Percentiles rank a stretch among this genome's conserved stretches.
Evolutionary conservation across 2,888 invertebrate species (phyloP).

Genomic region (Falcaria lacertinaria): DNA sequence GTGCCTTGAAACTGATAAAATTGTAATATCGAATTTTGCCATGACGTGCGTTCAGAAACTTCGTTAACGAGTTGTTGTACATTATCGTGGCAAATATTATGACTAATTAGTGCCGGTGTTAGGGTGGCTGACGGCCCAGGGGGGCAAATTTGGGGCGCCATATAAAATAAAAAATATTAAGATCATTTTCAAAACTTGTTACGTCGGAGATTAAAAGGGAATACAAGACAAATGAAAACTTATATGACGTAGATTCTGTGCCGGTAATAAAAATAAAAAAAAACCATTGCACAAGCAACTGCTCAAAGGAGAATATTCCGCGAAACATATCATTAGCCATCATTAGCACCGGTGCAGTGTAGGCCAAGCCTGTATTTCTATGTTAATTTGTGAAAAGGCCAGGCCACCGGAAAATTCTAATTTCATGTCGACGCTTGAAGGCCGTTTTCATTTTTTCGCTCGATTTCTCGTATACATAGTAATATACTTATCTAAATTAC

Average conservation of each 20-base stretch:
- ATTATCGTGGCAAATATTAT: neutral
- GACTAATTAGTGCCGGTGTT: neutral
- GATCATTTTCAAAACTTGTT: too few species aligned
- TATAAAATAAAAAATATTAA: too few species aligned
- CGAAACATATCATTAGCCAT: neutral
- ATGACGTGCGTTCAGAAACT: neutral
- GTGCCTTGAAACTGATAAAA: too few species aligned
- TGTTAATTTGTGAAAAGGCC: conserved; percentile 22
- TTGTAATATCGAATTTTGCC: neutral
- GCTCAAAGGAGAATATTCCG: neutral
- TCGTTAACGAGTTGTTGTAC: neutral
- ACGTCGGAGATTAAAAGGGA: too few species aligned
- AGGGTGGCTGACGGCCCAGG: too few species aligned
- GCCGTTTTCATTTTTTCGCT: conserved; percentile 7
- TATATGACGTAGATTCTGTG: too few species aligned
- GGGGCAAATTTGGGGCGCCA: too few species aligned
- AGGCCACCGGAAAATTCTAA: conserved; percentile 26
- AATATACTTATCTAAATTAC: too few species aligned
- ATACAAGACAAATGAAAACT: too few species aligned
- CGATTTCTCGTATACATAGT: neutral
- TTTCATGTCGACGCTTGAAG: conserved; percentile 17
- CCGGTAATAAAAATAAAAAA: too few species aligned
- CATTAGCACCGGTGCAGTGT: neutral
- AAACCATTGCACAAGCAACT: too few species aligned
- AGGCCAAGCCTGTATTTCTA: conserved; percentile 16